phyloP scores from a whole-genome alignment of 2,797 vertebrate genomes.

The Enteromius mattozi region DNA sequence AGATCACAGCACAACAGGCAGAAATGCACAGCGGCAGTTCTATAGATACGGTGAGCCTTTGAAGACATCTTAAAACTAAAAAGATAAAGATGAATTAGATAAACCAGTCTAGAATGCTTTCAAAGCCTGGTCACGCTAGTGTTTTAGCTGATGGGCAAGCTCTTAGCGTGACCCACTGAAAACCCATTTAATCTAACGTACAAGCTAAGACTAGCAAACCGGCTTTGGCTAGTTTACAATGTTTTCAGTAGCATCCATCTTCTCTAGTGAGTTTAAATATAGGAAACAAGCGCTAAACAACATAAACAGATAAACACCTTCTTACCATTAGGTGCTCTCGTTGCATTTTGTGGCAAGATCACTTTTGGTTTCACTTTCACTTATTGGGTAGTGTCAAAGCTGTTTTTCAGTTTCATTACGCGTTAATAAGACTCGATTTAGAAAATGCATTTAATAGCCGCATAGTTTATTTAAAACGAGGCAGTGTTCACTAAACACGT shows the following conservation, averaged over 20 bases:
- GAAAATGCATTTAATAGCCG: background rate
- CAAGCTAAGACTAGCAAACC: background rate
- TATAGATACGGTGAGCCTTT: background rate
- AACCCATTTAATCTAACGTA: background rate
- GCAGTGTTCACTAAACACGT: background rate
- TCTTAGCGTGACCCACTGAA: background rate
- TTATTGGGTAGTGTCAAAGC: background rate
- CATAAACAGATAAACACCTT: background rate
- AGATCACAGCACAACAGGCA: conserved; percentile 54
- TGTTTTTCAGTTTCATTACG: background rate
- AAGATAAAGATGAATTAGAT: background rate
- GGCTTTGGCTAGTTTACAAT: background rate
- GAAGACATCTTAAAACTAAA: conserved; percentile 14
- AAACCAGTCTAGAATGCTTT: background rate
- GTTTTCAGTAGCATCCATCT: background rate
- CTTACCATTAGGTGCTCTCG: conserved; percentile 6
- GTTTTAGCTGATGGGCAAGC: background rate
- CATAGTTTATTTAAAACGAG: background rate
- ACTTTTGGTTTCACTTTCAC: conserved; percentile 37
- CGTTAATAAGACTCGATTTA: background rate
- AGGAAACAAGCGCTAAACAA: background rate
- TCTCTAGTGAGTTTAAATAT: background rate
- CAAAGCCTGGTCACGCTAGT: background rate
- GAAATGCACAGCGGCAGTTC: conserved; percentile 1
- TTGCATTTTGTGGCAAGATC: background rate